These are phyloP conservation scores for Xestia rhomboidea DNA, from an alignment of 2,888 invertebrate genomes.

Conservation along the genomic window DNA sequence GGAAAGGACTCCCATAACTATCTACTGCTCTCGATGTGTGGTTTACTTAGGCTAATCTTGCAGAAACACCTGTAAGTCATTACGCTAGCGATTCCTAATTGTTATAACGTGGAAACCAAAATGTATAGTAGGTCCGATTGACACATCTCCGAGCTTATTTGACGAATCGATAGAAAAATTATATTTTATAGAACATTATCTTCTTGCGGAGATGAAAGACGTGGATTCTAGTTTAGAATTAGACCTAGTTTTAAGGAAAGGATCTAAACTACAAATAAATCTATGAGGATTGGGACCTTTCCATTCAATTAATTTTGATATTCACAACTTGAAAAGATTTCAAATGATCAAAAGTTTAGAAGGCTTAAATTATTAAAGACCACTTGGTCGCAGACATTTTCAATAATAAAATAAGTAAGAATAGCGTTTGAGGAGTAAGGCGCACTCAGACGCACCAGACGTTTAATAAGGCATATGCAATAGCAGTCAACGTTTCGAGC, in stretches of 20 bases:
- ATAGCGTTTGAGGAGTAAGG: constrained; percentile 18
- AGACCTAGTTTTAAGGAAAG: neutral
- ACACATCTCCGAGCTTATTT: neutral
- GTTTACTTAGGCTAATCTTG: neutral
- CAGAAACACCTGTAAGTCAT: neutral
- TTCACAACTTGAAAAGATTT: too few relatives aligned
- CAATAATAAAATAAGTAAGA: constrained; percentile 25
- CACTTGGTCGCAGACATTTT: constrained; percentile 19
- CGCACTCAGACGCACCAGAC: constrained; percentile 57
- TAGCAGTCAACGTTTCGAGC: constrained; percentile 73
- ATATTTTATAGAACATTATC: neutral
- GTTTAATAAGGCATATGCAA: constrained; percentile 77
- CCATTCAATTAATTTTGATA: neutral
- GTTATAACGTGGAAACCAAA: neutral
- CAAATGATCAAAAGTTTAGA: too few relatives aligned
- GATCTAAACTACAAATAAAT: neutral
- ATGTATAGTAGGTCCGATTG: neutral
- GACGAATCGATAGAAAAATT: neutral
- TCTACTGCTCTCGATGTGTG: neutral
- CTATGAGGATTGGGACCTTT: neutral
- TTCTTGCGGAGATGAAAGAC: neutral
- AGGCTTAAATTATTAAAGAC: neutral
- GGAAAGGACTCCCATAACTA: neutral
- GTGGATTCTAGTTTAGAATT: neutral
- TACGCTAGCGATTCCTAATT: neutral